Evolutionary conservation across 2,888 invertebrate genomes (phyloP).

Genomic region (Machimus rusticus): DNA sequence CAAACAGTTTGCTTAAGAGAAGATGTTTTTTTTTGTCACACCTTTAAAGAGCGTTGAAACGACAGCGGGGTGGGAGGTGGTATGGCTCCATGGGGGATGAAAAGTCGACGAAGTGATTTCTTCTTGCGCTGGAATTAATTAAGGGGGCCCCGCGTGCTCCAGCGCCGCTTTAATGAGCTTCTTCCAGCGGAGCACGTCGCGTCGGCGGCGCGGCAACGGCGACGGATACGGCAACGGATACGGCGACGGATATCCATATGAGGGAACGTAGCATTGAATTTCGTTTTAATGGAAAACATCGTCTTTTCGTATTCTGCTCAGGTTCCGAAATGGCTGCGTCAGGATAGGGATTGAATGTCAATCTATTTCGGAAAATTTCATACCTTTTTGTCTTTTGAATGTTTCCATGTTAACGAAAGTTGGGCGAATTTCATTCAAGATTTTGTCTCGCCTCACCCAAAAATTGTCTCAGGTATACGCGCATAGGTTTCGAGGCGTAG

Average conservation of each 20-base stretch:
- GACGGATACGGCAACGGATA: no score
- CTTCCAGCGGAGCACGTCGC: neutral
- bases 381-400: neutral
- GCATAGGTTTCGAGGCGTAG: neutral
- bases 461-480: neutral
- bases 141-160: neutral
- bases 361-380: neutral
- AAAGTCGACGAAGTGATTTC: neutral
- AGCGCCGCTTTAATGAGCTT: neutral
- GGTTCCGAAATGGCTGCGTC: neutral
- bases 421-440: neutral
- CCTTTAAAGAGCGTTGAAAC: neutral
- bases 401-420: conserved; percentile 1
- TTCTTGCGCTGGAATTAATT: neutral
- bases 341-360: neutral
- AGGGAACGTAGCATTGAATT: neutral
- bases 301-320: neutral
- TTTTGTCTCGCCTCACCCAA: neutral
- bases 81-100: neutral
- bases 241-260: neutral
- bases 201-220: no score
- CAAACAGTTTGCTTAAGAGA: neutral
- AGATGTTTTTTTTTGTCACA: neutral
- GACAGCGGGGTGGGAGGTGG: neutral
- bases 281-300: neutral